phyloP scores from a whole-genome alignment of 2,797 vertebrate genomes.

The Mus minutoides region DNA sequence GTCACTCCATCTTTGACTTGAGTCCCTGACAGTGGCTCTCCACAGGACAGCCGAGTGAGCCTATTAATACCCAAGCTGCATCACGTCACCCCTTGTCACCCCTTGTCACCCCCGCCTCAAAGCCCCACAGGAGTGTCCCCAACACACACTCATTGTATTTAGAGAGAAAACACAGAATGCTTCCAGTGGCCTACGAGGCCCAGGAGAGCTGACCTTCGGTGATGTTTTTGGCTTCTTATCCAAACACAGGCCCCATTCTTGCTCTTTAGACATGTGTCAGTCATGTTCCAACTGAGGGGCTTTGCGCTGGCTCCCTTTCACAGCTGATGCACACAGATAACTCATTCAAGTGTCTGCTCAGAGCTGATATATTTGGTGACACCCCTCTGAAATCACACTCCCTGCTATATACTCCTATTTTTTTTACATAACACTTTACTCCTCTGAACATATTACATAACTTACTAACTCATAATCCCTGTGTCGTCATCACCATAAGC shows the following conservation, averaged over 20 bases:
- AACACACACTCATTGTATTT: not conserved
- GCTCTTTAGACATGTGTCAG: not conserved
- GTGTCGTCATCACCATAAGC: not conserved
- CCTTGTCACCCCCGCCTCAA: too few relatives aligned
- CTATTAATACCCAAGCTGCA: not conserved
- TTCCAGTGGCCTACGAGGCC: not conserved
- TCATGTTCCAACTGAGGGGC: not conserved
- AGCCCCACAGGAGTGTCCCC: not conserved
- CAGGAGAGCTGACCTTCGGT: not conserved
- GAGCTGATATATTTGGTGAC: too few relatives aligned
- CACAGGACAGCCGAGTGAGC: not conserved
- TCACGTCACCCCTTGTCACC: not conserved
- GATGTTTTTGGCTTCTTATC: not conserved
- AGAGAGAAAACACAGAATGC: slow-evolving; percentile 8
- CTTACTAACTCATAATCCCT: not conserved
- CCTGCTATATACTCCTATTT: not conserved
- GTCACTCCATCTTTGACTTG: too few relatives aligned
- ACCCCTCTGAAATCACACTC: not conserved
- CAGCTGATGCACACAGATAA: not conserved
- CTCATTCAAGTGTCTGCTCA: not conserved
- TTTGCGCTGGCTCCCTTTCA: not conserved
- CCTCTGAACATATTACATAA: not conserved
- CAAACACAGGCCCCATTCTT: not conserved
- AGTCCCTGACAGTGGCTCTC: not conserved
- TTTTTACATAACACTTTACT: too few relatives aligned